Evolutionary conservation across 1,140 invertebrate genomes (phyloP).

Genomic region (Phthorimaea operculella): DNA sequence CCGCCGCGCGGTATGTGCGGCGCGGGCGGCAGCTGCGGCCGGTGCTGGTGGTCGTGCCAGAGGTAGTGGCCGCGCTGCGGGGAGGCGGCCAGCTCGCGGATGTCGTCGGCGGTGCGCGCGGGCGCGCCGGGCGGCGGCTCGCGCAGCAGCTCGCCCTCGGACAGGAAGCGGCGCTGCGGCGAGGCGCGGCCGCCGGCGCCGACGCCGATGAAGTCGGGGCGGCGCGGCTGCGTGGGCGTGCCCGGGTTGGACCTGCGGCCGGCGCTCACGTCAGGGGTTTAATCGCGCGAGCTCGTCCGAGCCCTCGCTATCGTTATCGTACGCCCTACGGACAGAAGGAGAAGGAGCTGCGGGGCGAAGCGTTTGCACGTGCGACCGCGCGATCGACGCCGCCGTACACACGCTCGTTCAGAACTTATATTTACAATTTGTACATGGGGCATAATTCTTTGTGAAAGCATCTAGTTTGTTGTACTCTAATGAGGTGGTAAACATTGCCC

Average conservation of each 20-base stretch:
- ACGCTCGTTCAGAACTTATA: slow-evolving; percentile 36
- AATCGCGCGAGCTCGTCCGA: slow-evolving; percentile 64
- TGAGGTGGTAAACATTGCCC: not conserved
- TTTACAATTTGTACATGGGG: slow-evolving; percentile 6
- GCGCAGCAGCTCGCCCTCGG: slow-evolving; percentile 85
- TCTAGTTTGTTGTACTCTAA: not conserved
- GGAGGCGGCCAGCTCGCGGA: slow-evolving; percentile 83
- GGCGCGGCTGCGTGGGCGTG: slow-evolving; percentile 85
- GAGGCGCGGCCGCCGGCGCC: slow-evolving; percentile 53
- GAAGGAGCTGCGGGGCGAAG: slow-evolving; percentile 62
- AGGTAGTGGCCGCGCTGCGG: slow-evolving; percentile 85
- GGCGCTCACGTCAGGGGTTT: slow-evolving; percentile 63
- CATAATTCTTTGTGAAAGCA: not conserved
- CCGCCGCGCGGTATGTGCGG: slow-evolving; percentile 41
- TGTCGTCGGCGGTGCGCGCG: slow-evolving; percentile 74
- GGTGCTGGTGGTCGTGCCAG: slow-evolving; percentile 82
- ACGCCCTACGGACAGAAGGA: slow-evolving; percentile 66
- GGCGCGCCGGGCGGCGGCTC: slow-evolving; percentile 66
- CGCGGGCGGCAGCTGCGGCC: slow-evolving; percentile 28
- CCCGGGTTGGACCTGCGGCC: slow-evolving; percentile 85
- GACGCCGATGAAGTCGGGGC: slow-evolving; percentile 87
- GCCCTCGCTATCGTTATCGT: slow-evolving; percentile 63
- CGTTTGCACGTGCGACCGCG: slow-evolving; percentile 45
- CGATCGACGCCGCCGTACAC: slow-evolving; percentile 37
- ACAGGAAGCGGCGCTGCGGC: slow-evolving; percentile 85